phyloP scores from a whole-genome alignment of 1,140 invertebrate species.

The Alviniconcha marisindica region DNA sequence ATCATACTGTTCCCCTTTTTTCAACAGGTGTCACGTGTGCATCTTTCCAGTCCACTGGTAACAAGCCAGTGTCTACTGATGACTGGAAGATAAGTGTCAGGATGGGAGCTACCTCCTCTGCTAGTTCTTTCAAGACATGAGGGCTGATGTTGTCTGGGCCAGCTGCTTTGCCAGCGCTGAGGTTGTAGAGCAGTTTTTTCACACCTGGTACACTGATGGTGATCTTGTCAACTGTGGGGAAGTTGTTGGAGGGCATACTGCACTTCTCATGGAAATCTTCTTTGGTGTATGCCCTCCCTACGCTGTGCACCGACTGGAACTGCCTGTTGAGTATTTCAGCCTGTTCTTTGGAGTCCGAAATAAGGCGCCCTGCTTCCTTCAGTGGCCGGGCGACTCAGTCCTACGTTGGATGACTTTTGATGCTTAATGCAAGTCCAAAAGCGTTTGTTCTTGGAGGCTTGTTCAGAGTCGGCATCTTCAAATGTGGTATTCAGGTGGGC shows the following conservation, averaged over 20 bases:
- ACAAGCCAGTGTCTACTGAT: conserved; percentile 6
- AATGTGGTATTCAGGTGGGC: not conserved
- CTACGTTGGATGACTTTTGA: not conserved
- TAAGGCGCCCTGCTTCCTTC: not conserved
- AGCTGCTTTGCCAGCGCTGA: conserved; percentile 39
- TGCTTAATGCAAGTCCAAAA: conserved; percentile 15
- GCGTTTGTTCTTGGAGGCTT: not conserved
- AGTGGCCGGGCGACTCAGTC: not conserved
- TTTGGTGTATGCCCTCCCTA: not conserved
- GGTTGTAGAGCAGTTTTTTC: conserved; percentile 22
- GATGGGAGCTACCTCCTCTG: conserved; percentile 12
- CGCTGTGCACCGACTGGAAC: not conserved
- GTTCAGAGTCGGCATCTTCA: not conserved
- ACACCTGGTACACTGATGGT: conserved; percentile 29
- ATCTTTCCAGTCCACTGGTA: conserved; percentile 25
- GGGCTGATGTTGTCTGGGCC: conserved; percentile 45
- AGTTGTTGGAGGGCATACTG: conserved; percentile 5
- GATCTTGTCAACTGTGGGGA: conserved; percentile 18
- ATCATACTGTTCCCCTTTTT: conserved; percentile 36
- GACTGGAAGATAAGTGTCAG: conserved; percentile 32
- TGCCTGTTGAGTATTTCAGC: not conserved
- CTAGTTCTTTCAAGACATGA: conserved; percentile 41
- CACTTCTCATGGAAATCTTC: not conserved
- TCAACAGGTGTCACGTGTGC: conserved; percentile 29
- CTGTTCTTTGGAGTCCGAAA: not conserved